Evolutionary conservation across 23 tunicate genomes (phyloP), one percentile per base, ranked within the genome.

Genomic region (Halocynthia aurantium): DNA sequence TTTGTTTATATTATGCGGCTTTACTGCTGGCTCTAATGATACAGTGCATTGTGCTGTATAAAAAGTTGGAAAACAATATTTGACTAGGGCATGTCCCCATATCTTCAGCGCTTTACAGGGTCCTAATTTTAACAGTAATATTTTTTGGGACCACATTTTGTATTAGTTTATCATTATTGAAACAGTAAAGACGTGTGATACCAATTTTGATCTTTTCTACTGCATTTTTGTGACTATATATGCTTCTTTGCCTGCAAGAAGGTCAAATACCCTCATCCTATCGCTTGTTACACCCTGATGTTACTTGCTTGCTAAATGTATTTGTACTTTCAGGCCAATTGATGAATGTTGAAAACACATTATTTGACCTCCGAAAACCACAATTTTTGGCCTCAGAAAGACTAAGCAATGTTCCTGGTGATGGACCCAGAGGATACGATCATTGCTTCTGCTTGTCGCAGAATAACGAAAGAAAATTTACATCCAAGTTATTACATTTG

Each of bases 341-440:
- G 50, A 56, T 10, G 56, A 7, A 77, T 40, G 93, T 86, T 7
- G 81, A 82, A n/a, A 78, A 63, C 51, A 90, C 93, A 15, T 72
- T 67, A 8, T 96, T 83, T 76, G 99, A 96, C 64, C 69, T 96
- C 2, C 86, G 96, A 5, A 53, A 79, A 7, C 86, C 88, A 19
- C 52, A 52, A 15, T 62, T 65, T 18, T 55, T 91, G 22, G 78
- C 92, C 22, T 76, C 73, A 40, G 81, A 82, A 10, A 49, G 77
- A 20, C 83, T 96, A 55, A 49, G 52, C 13, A 53, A 52, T 8
- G 69, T 65, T n/a, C 87, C 87, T 53, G 87, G 89, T 55, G 70
- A 0, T 10, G 70, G 15, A 15, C 22, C 44, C 4, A 80, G 78
- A 6, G 86, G 90, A 12, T 76, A 69, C 54, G 97, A 91, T 64